phyloP scores from a whole-genome alignment of 53 echinoderm and acorn worm species.

The Pentamera pediparva region DNA sequence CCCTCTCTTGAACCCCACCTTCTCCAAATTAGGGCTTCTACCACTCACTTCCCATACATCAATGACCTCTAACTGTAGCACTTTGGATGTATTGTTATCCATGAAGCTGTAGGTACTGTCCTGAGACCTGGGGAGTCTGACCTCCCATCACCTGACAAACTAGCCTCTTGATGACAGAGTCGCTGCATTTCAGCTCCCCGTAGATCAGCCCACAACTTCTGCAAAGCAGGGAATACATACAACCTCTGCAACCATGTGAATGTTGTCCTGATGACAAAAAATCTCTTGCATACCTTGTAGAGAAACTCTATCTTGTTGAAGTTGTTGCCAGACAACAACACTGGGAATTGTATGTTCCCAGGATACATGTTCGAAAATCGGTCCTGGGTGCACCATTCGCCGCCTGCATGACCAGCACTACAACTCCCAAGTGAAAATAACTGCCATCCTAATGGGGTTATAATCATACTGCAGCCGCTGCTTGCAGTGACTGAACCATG shows the following conservation, averaged over 20 bases:
- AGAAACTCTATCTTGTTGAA: background rate
- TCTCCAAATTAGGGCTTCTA: slow-evolving; percentile 23
- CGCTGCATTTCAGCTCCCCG: background rate
- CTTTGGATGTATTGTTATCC: slow-evolving; percentile 6
- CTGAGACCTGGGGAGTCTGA: slow-evolving; percentile 31
- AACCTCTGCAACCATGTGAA: background rate
- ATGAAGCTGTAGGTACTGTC: slow-evolving; percentile 39
- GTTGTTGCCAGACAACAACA: background rate
- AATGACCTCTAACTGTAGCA: slow-evolving; percentile 29
- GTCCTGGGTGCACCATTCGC: background rate
- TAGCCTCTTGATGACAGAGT: background rate
- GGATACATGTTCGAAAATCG: background rate
- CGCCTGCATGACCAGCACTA: background rate
- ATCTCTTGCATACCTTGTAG: slow-evolving; percentile 2
- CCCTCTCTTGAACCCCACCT: slow-evolving; percentile 13
- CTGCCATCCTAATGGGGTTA: background rate
- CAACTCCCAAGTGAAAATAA: slow-evolving; percentile 2
- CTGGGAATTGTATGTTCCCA: background rate
- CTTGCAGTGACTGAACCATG: background rate
- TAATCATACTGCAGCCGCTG: background rate
- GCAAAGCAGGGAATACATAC: background rate
- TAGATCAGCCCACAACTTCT: background rate
- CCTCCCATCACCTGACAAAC: too few relatives aligned
- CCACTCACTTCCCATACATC: slow-evolving; percentile 10
- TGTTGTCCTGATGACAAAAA: background rate